Evolutionary conservation across 2,888 invertebrate genomes (phyloP).

Genomic region (Lepeophtheirus nordmannii): DNA sequence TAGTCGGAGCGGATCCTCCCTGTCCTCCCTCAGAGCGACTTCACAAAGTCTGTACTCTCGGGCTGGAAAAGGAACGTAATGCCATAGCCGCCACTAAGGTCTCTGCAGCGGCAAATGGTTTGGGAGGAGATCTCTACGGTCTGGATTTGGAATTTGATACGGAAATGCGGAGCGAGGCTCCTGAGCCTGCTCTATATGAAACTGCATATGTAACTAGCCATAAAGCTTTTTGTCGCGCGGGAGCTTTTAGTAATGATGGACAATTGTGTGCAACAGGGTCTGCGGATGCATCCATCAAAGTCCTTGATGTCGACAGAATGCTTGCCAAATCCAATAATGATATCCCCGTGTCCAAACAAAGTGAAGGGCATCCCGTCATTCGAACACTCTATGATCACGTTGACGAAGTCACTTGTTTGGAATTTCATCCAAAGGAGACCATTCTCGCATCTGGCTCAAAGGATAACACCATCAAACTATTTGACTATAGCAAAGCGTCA

Average conservation of each 20-base stretch:
- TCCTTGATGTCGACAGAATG: conserved; percentile 97
- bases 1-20: conserved; percentile 76
- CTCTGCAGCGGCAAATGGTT: conserved; percentile 27
- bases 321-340: conserved; percentile 90
- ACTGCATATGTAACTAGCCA: conserved; percentile 98
- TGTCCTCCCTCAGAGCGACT: conserved; percentile 91
- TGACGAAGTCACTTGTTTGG: conserved; percentile 88
- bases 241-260: conserved; percentile 87
- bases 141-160: conserved; percentile 89
- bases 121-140: conserved; percentile 41
- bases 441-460: conserved; percentile 85
- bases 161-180: conserved; percentile 69
- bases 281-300: conserved; percentile 95
- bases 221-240: conserved; percentile 65
- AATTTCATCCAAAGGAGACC: conserved; percentile 90
- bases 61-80: conserved; percentile 64
- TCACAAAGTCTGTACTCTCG: conserved; percentile 66
- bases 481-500: conserved; percentile 95
- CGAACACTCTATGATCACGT: conserved; percentile 91
- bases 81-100: conserved; percentile 33
- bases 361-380: conserved; percentile 86
- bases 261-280: conserved; percentile 94
- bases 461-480: conserved; percentile 85
- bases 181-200: conserved; percentile 92
- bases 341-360: conserved; percentile 55